phyloP scores from a whole-genome alignment of 2,113 vertebrate genomes.

The Gobius niger region DNA sequence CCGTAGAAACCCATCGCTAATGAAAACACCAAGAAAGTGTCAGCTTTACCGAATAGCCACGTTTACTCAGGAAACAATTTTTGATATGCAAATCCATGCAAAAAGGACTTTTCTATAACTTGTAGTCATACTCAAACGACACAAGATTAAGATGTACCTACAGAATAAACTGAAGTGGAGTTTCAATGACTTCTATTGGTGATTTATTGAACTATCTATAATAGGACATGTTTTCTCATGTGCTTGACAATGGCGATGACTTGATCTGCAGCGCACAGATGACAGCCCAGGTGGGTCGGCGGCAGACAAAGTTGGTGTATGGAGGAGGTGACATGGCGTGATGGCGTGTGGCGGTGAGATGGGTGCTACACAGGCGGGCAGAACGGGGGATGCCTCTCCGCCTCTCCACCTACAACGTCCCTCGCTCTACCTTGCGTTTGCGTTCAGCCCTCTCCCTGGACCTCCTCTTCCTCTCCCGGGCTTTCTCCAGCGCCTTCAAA shows the following conservation, averaged over 20 bases:
- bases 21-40: too few relatives aligned
- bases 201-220: neutral
- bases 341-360: conserved; percentile 14
- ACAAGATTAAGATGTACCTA: neutral
- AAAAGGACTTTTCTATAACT: too few relatives aligned
- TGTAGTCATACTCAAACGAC: too few relatives aligned
- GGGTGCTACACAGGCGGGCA: neutral
- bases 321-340: conserved; percentile 19
- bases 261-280: neutral
- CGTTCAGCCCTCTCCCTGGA: conserved; percentile 90
- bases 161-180: neutral
- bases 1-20: too few relatives aligned
- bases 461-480: conserved; percentile 87
- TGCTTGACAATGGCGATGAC: neutral
- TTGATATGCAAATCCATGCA: too few relatives aligned
- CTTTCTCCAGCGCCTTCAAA: conserved; percentile 85
- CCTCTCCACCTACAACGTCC: neutral
- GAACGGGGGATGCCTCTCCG: conserved; percentile 28
- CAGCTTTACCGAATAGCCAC: neutral
- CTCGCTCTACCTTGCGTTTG: conserved; percentile 90
- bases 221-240: neutral
- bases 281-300: conserved; percentile 1
- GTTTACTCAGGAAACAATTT: neutral
- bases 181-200: neutral
- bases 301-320: conserved; percentile 15